These are phyloP conservation scores for Amphimedon queenslandica DNA, from an alignment of 37 sponge, comb jelly and placozoan species.

Conservation along the genomic window DNA sequence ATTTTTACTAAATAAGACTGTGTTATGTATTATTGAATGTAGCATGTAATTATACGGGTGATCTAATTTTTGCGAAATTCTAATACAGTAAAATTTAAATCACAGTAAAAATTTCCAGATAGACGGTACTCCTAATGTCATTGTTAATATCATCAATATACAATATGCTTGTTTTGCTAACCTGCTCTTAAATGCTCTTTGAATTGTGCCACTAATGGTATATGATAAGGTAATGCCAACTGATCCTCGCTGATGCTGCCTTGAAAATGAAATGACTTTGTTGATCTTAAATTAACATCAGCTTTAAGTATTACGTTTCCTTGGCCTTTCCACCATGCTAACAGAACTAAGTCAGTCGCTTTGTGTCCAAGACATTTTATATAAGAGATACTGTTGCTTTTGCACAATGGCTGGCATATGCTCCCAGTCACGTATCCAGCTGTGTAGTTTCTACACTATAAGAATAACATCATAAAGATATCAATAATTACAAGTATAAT, in stretches of 20 bases:
- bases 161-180: too few species aligned
- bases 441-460: constrained; percentile 57
- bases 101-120: too few species aligned
- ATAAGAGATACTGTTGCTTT: constrained; percentile 17
- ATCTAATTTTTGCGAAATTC: too few species aligned
- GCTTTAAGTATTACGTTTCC: constrained; percentile 52
- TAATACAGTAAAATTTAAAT: too few species aligned
- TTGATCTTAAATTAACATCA: neutral
- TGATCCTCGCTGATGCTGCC: too few species aligned
- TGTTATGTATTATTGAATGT: too few species aligned
- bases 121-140: too few species aligned
- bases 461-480: neutral
- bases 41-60: too few species aligned
- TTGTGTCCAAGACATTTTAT: constrained; percentile 60
- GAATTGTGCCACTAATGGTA: constrained; percentile 9
- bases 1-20: too few species aligned
- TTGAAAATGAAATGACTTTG: neutral
- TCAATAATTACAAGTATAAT: neutral
- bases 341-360: constrained; percentile 47
- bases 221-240: too few species aligned
- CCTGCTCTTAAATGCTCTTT: neutral
- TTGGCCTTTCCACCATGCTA: constrained; percentile 28
- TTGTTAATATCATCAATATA: too few species aligned
- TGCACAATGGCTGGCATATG: constrained; percentile 52
- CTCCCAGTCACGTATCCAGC: constrained; percentile 38